Percentiles rank a stretch among this genome's conserved stretches.
These are phyloP conservation scores for Lasioglossum calceatum DNA, from an alignment of 2,888 invertebrate genomes.

Conservation along the genomic window DNA sequence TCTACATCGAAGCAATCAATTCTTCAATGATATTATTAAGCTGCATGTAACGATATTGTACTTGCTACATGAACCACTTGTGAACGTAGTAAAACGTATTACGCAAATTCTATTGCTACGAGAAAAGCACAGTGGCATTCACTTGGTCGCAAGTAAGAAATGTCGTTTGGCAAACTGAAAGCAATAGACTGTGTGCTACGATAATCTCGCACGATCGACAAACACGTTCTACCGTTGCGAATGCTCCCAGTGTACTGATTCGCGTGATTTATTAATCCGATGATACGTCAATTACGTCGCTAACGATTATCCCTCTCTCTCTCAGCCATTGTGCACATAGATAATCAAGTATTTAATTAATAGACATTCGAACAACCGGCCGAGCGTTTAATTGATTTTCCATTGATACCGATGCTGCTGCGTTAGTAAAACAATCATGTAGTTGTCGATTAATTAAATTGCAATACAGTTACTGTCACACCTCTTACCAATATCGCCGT, in stretches of 20 bases:
- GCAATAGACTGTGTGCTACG: not conserved
- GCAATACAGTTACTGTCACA: not conserved
- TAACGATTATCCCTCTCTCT: slow-evolving; percentile 8
- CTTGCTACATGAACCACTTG: too few species aligned
- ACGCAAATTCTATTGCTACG: not conserved
- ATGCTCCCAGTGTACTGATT: slow-evolving; percentile 1
- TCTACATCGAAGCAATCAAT: too few species aligned
- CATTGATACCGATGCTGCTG: slow-evolving; percentile 37
- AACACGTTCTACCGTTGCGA: not conserved
- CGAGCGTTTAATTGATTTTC: slow-evolving; percentile 48
- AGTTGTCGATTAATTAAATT: slow-evolving; percentile 22
- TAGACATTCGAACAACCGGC: slow-evolving; percentile 44
- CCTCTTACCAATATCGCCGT: not conserved
- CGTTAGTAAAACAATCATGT: slow-evolving; percentile 37
- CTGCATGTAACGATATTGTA: too few species aligned
- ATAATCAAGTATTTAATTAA: slow-evolving; percentile 50
- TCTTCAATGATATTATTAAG: too few species aligned
- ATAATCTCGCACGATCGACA: not conserved
- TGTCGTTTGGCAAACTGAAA: not conserved
- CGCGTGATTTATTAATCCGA: slow-evolving; percentile 29
- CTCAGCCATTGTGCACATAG: slow-evolving; percentile 38
- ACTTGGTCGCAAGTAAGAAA: not conserved
- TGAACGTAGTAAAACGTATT: not conserved
- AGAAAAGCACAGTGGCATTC: not conserved
- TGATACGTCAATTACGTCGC: slow-evolving; percentile 39